These are phyloP conservation scores for Calameuta idolon DNA, from an alignment of 2,888 invertebrate species.

Conservation along the genomic window DNA sequence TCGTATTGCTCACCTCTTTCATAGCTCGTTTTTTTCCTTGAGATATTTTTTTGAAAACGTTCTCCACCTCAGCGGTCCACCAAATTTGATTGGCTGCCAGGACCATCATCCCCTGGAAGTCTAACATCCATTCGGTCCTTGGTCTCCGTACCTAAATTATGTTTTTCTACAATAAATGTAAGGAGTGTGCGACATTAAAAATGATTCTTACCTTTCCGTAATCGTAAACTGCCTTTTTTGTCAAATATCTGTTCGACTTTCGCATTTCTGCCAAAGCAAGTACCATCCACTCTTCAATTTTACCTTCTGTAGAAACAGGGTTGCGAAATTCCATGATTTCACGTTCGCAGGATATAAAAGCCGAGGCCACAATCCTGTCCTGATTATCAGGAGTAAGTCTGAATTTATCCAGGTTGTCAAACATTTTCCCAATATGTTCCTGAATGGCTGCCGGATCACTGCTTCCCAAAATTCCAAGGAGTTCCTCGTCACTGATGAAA, in stretches of 20 bases:
- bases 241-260: conserved; percentile 82
- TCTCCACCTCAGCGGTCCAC: conserved; percentile 97
- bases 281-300: conserved; percentile 95
- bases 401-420: conserved; percentile 87
- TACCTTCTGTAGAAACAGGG: conserved; percentile 79
- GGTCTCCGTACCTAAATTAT: conserved; percentile 47
- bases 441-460: conserved; percentile 87
- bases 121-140: conserved; percentile 89
- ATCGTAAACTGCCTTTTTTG: conserved; percentile 88
- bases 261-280: conserved; percentile 87
- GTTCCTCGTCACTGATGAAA: conserved; percentile 93
- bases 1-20: conserved; percentile 74
- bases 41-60: conserved; percentile 81
- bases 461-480: conserved; percentile 89
- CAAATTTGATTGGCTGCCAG: conserved; percentile 90
- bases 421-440: conserved; percentile 97
- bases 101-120: conserved; percentile 90
- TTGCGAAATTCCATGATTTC: conserved; percentile 88
- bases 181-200: background rate
- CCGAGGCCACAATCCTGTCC: conserved; percentile 78
- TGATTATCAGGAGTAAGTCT: conserved; percentile 76
- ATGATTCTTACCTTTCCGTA: conserved; percentile 77
- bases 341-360: conserved; percentile 89
- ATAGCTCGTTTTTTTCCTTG: conserved; percentile 87
- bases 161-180: background rate